Base-by-base conservation (phyloP, 2,888 invertebrate species). In the Drosophila pullipes region DNA sequence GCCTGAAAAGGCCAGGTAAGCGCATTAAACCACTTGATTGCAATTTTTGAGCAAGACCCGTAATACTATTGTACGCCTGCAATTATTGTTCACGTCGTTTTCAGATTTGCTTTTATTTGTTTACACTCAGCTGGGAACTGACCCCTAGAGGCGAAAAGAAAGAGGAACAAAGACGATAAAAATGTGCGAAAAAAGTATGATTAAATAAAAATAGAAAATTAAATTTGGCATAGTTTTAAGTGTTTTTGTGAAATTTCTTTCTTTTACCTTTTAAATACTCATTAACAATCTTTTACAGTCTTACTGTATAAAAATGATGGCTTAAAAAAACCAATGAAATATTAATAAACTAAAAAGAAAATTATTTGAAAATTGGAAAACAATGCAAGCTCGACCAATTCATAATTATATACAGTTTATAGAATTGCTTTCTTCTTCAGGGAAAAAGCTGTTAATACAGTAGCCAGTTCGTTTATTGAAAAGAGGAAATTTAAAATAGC, bases 1-100 rank as follows among this genome's bases (percentile, higher is more conserved):
- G 70, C 31, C 28, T 22, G 4, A 22, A 50, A 39, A 59, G 57
- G 68, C 54, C 61, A 39, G 70, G 64, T 89, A 86, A 89, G 76
- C 82, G 82, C 84, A 76, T 86, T 88, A 85, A 85, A 71, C 62
- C 58, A 41, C 72, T 81, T 81, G 75, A 81, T 89, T 83, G 84
- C 82, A 73, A 73, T 71, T 76, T 82, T 81, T 47, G 62, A 66
- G 44, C 69, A 52, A 71, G 71, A 55, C 74, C 57, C 63, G 52
- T 69, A 72, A 67, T 59, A 28, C 66, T 39, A 73, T 82, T 84
- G 73, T 76, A 72, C 44, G 58, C 18, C 64, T 55, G 64, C 72
- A 74, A 72, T 75, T 66, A 70, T 71, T 72, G 69, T 69, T 78
- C 72, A 64, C 68, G 68, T 55, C 66, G 71, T 67, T 73, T 78